Conservation (phyloP, 2,888 invertebrate genomes). For the Acrobasis repandana region DNA sequence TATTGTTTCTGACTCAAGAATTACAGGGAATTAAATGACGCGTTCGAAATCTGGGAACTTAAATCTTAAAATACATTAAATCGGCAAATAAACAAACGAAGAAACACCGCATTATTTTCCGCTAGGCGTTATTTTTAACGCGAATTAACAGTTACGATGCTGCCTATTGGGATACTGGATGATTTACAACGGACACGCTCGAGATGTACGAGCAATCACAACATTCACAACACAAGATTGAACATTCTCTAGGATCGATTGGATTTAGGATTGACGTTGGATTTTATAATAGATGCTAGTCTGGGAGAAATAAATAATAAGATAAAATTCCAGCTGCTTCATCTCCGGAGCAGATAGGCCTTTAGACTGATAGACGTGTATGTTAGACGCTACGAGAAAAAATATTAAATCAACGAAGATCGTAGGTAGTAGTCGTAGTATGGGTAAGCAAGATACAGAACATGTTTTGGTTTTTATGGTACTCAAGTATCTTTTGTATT, state of each 20-base stretch:
- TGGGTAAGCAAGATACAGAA: too few species aligned
- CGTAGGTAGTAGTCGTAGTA: too few species aligned
- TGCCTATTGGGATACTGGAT: not conserved
- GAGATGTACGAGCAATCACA: not conserved
- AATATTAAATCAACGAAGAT: too few species aligned
- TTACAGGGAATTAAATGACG: not conserved
- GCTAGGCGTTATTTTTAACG: constrained; percentile 1
- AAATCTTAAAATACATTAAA: constrained; percentile 1
- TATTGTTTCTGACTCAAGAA: not conserved
- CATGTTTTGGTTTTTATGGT: too few species aligned
- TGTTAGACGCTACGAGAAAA: too few species aligned
- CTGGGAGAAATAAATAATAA: too few species aligned
- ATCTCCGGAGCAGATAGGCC: too few species aligned
- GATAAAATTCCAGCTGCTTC: too few species aligned
- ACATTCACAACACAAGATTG: not conserved
- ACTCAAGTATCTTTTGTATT: too few species aligned
- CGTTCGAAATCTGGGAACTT: not conserved
- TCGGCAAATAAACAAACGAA: not conserved
- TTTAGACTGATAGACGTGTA: too few species aligned
- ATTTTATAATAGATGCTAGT: too few species aligned
- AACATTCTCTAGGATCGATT: not conserved
- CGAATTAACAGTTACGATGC: not conserved
- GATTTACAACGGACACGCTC: not conserved
- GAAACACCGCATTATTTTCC: constrained; percentile 1
- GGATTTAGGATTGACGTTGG: too few species aligned